These are phyloP conservation scores for Melopsittacus undulatus DNA, from an alignment of 2,797 vertebrate genomes.

Conservation along the genomic window DNA sequence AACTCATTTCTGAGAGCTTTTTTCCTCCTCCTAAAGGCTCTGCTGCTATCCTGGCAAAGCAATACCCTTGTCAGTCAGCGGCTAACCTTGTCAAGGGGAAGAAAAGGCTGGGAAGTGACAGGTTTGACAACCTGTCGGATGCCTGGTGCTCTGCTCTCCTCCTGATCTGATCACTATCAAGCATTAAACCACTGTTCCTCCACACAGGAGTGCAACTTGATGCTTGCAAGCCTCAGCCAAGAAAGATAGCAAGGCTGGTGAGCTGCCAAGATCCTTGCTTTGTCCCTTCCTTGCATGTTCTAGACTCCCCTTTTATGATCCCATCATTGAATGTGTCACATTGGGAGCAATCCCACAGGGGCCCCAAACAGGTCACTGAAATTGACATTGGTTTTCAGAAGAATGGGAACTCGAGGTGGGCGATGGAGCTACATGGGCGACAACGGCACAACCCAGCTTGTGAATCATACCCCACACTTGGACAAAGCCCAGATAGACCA, in stretches of 20 bases:
- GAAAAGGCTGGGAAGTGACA: conserved; percentile 71
- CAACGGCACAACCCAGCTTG: not conserved
- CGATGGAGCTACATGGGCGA: not conserved
- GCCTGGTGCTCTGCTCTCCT: conserved; percentile 68
- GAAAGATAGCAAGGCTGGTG: conserved; percentile 26
- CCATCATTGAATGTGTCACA: not conserved
- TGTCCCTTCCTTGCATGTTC: conserved; percentile 1
- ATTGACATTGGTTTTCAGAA: not conserved
- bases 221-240: conserved; percentile 51
- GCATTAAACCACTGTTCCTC: conserved; percentile 67
- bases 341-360: not conserved
- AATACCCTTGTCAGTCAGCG: conserved; percentile 70
- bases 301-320: not conserved
- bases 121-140: conserved; percentile 74
- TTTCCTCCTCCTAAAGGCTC: conserved; percentile 45
- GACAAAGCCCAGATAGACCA: not conserved
- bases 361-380: not conserved
- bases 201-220: conserved; percentile 64
- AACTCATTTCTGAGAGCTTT: conserved; percentile 6
- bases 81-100: conserved; percentile 77
- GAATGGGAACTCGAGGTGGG: not conserved
- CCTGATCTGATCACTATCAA: conserved; percentile 73
- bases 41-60: conserved; percentile 34
- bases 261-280: conserved; percentile 54
- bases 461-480: not conserved